phyloP scores from a whole-genome alignment of 2,888 invertebrate species.

The Polia nebulosa region DNA sequence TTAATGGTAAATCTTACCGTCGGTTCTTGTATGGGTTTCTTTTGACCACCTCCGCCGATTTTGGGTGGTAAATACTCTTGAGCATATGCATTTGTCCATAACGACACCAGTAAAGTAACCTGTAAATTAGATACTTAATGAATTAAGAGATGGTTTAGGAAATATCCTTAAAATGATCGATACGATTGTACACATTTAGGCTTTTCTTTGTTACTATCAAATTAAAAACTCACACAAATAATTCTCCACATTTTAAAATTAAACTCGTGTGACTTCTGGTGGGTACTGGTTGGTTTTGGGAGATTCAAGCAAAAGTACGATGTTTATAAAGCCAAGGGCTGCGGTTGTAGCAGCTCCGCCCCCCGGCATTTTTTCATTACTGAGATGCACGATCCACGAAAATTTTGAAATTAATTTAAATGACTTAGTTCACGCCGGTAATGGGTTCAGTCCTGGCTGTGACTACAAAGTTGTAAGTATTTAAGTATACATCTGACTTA shows the following conservation, averaged over 20 bases:
- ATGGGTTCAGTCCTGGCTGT: slow-evolving; percentile 40
- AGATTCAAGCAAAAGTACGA: slow-evolving; percentile 66
- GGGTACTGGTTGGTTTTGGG: slow-evolving; percentile 72
- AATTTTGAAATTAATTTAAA: slow-evolving; percentile 77
- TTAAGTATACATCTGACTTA: not conserved
- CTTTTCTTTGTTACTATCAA: no score
- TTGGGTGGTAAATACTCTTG: slow-evolving; percentile 91
- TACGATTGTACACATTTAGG: no score
- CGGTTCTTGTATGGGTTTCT: slow-evolving; percentile 80
- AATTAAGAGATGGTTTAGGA: no score
- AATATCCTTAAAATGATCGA: no score
- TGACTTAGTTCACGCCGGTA: slow-evolving; percentile 54
- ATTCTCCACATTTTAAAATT: slow-evolving; percentile 80
- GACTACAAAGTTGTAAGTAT: slow-evolving; percentile 25
- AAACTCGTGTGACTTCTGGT: slow-evolving; percentile 64
- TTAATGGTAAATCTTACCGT: slow-evolving; percentile 71
- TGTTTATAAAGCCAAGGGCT: slow-evolving; percentile 81
- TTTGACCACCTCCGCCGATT: slow-evolving; percentile 74
- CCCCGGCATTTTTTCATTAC: slow-evolving; percentile 81
- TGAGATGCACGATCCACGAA: slow-evolving; percentile 80
- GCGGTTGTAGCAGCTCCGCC: slow-evolving; percentile 78
- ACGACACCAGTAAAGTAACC: slow-evolving; percentile 79
- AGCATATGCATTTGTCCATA: slow-evolving; percentile 80
- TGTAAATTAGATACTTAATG: no score
- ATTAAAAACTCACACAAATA: slow-evolving; percentile 77